Conservation (phyloP, 2,113 vertebrate genomes). For the Campylomormyrus numenius region DNA sequence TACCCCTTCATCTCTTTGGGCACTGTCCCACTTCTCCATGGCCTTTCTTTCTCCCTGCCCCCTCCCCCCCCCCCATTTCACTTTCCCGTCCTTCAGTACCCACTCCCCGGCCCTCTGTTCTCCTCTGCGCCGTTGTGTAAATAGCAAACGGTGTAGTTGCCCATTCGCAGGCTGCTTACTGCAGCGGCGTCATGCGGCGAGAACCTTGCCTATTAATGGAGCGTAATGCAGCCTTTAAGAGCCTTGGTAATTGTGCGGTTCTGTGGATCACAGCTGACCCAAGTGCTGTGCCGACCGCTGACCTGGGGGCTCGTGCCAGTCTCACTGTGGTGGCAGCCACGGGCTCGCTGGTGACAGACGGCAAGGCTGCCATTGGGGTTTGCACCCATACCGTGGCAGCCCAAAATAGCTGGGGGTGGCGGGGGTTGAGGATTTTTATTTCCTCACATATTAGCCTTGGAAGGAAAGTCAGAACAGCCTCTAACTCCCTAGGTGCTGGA, state of each 20-base stretch:
- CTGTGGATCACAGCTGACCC: background rate
- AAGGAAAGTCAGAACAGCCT: background rate
- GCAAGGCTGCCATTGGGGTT: slow-evolving; percentile 6
- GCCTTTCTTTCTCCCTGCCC: background rate
- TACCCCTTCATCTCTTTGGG: background rate
- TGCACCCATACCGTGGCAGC: background rate
- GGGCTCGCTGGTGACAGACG: background rate
- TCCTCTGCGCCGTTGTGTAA: background rate
- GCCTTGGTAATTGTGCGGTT: slow-evolving; percentile 2
- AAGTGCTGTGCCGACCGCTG: background rate
- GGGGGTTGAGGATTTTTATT: background rate
- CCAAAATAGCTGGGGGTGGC: background rate
- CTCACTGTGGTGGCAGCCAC: background rate
- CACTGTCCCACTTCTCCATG: background rate
- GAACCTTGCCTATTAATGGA: slow-evolving; percentile 1
- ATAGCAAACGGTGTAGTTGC: background rate
- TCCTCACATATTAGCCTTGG: background rate
- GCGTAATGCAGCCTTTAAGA: background rate
- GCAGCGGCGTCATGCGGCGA: background rate
- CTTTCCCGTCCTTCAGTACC: background rate
- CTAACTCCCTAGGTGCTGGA: background rate
- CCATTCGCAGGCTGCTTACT: background rate
- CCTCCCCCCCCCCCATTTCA: background rate
- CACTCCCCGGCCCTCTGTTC: background rate
- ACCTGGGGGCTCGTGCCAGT: background rate